Base-by-base conservation (phyloP, 2,888 invertebrate species). In the Lacanobia oleracea region DNA sequence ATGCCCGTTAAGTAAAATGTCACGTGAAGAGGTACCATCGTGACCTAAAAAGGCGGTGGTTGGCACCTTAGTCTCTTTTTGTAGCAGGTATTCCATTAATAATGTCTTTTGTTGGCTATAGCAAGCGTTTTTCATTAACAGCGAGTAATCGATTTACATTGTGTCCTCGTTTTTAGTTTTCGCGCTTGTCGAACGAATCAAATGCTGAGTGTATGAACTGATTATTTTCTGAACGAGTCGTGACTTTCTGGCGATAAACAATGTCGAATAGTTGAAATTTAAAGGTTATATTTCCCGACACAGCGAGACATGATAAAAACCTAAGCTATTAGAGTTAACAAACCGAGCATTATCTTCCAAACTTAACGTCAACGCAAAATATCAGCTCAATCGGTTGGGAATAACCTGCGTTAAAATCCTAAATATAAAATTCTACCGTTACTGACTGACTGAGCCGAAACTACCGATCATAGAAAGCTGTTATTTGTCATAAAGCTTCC, bases 41-140 rank as follows among this genome's bases (percentile, higher is more conserved):
- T 93, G 94, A 94, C 94, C 94, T 88, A 90, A 88, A 93, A 91
- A 93, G 90, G 84, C 84, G 85, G 87, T 89, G 88, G 88, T 87
- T 87, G 86, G 88, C 91, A 87, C 88, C 89, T 91, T 72, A 83
- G 86, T 88, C 80, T 86, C 86, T 89, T 88, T 90, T 89, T 89
- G 85, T 86, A 75, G 79, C 87, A 81, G 84, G 77, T 84, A 82
- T 87, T 87, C 89, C 87, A 91, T 90, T 89, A 88, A 88, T 89
- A 89, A 89, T 80, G 79, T 80, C 80, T 86, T 81, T 86, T 87
- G 83, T 87, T 84, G 85, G 83, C 65, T 67, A 51, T 71, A 74
- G 64, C 79, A 72, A 81, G 50, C 69, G 76, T 83, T 86, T 86
- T 79, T 79, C 72, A 84, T 79, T 79, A 84, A 75, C 67, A 59